Conservation (phyloP, 2,888 invertebrate species). For the Eueremaeus valkanovi region DNA sequence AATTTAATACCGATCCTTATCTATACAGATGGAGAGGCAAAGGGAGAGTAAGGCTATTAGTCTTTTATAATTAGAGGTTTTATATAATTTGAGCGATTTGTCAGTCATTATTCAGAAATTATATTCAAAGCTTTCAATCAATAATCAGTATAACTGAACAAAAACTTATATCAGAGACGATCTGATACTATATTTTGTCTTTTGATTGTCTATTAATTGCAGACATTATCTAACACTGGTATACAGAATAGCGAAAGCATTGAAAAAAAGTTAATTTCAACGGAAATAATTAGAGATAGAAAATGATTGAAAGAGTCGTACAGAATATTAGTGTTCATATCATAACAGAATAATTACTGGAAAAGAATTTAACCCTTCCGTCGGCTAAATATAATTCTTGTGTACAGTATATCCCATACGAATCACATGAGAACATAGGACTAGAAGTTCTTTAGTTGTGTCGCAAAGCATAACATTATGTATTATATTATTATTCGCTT, state of each 20-base stretch:
- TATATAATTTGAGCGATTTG: not conserved
- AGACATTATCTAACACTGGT: no score
- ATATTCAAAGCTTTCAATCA: no score
- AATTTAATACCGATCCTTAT: slow-evolving; percentile 6
- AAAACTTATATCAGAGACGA: not conserved
- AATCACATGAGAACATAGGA: not conserved
- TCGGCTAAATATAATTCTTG: not conserved
- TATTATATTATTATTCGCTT: not conserved
- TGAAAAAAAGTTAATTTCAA: not conserved
- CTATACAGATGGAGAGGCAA: no score
- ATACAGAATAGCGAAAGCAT: no score
- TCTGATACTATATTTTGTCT: not conserved
- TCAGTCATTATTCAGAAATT: no score
- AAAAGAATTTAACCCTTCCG: not conserved
- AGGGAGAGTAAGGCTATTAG: slow-evolving; percentile 19
- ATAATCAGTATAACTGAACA: no score
- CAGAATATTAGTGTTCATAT: no score
- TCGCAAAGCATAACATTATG: not conserved
- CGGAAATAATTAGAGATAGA: not conserved
- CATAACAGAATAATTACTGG: not conserved
- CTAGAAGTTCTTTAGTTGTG: no score
- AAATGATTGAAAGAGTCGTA: no score
- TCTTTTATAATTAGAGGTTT: not conserved
- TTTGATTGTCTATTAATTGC: not conserved
- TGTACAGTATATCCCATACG: not conserved